These are phyloP conservation scores for Ophion ventricosus DNA, from an alignment of 2,888 invertebrate species.

Conservation along the genomic window DNA sequence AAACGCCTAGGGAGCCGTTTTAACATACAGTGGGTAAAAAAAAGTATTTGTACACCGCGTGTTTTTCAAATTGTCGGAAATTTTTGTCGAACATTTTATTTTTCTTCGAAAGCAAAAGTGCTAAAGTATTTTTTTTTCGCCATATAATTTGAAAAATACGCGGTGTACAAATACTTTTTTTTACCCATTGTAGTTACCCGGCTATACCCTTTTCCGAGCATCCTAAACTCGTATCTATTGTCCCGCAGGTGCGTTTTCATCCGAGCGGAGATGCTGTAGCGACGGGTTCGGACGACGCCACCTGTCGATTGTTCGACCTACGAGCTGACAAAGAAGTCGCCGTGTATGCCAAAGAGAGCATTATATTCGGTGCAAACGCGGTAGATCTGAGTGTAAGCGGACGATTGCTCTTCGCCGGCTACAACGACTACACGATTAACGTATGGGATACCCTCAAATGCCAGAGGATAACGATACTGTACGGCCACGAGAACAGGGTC, in stretches of 20 bases:
- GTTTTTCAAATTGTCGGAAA: no score
- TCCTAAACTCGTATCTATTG: background rate
- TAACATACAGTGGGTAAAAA: no score
- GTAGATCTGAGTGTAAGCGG: slow-evolving; percentile 99
- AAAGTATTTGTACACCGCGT: no score
- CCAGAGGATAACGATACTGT: slow-evolving; percentile 93
- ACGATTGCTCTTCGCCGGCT: slow-evolving; percentile 97
- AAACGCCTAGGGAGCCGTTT: no score
- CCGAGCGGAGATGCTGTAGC: slow-evolving; percentile 99
- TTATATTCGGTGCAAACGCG: slow-evolving; percentile 98
- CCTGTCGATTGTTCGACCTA: slow-evolving; percentile 98
- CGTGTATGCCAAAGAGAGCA: slow-evolving; percentile 97
- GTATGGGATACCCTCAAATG: slow-evolving; percentile 99
- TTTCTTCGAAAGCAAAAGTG: no score
- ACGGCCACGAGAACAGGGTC: slow-evolving; percentile 98
- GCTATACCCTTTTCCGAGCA: no score
- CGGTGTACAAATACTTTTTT: no score
- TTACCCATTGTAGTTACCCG: no score
- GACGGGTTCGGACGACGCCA: slow-evolving; percentile 99
- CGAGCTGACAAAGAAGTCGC: slow-evolving; percentile 99
- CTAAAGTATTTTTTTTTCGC: no score
- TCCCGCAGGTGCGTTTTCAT: slow-evolving; percentile 93
- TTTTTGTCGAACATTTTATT: no score
- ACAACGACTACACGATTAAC: slow-evolving; percentile 99
- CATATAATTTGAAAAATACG: no score